A percentile compares a stretch with the other conserved stretches of the same genome.
These are phyloP conservation scores for Oxygymnocypris stewartii DNA, from an alignment of 2,113 vertebrate species.

Conservation along the genomic window DNA sequence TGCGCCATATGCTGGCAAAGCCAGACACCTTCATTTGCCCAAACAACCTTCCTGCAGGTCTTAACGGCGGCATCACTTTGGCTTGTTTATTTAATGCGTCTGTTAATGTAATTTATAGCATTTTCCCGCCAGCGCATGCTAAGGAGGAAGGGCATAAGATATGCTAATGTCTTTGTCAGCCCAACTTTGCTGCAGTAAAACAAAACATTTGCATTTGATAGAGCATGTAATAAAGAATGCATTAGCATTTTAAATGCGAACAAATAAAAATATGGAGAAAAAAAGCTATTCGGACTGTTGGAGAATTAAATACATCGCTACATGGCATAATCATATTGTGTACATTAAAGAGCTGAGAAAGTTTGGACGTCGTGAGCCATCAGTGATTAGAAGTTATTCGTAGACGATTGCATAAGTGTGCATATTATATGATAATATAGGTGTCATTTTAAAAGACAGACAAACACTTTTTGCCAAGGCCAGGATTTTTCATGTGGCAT, in stretches of 20 bases:
- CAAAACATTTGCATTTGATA: constrained; percentile 96
- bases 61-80: constrained; percentile 96
- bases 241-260: constrained; percentile 99
- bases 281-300: constrained; percentile 66
- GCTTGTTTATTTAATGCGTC: constrained; percentile 99
- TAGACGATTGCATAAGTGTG: background rate
- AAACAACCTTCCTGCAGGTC: constrained; percentile 90
- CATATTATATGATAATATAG: background rate
- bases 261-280: constrained; percentile 75
- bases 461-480: background rate
- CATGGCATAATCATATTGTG: constrained; percentile 45
- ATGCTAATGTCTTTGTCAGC: constrained; percentile 92
- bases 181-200: constrained; percentile 97
- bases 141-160: constrained; percentile 90
- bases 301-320: constrained; percentile 45
- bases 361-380: background rate
- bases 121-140: constrained; percentile 89
- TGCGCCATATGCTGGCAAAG: constrained; percentile 94
- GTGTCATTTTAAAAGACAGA: background rate
- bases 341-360: constrained; percentile 36
- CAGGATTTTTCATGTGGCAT: background rate
- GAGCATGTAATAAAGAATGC: constrained; percentile 99
- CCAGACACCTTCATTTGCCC: constrained; percentile 91
- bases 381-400: background rate
- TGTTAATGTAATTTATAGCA: constrained; percentile 99